Conservation (phyloP, 2,888 invertebrate genomes). For the Linyphia triangularis region DNA sequence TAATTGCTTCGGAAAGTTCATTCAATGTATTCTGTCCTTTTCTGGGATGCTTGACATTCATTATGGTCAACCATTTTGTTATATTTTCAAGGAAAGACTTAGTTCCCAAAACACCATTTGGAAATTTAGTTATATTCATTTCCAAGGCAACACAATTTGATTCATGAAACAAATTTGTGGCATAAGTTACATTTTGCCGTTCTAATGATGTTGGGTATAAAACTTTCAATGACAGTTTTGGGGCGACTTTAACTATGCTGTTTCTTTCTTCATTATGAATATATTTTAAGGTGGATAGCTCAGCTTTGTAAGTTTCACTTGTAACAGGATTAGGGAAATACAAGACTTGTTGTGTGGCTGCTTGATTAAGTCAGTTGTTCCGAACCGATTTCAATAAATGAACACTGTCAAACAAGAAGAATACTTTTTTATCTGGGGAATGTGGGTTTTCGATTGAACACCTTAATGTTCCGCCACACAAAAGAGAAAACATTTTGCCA, state of each 20-base stretch:
- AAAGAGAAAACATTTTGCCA: constrained; percentile 7
- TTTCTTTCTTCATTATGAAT: background rate
- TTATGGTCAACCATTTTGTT: background rate
- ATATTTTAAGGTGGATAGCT: background rate
- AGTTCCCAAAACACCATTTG: background rate
- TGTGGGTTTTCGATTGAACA: background rate
- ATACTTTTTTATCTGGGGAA: background rate
- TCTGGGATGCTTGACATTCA: background rate
- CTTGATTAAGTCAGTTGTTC: constrained; percentile 10
- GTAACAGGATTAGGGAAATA: constrained; percentile 5
- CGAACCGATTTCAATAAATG: constrained; percentile 7
- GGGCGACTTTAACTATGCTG: background rate
- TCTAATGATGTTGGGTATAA: background rate
- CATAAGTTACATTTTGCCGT: constrained; percentile 4
- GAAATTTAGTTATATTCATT: background rate
- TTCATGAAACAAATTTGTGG: constrained; percentile 17
- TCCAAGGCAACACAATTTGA: background rate
- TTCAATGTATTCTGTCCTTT: background rate
- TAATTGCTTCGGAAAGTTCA: background rate
- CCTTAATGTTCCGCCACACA: background rate
- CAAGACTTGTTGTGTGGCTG: background rate
- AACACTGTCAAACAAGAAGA: constrained; percentile 15
- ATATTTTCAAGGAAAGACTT: background rate
- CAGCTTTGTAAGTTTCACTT: background rate
- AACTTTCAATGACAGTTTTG: constrained; percentile 4